Conservation (phyloP, 2,888 invertebrate species). For the Antheraea assamensis region DNA sequence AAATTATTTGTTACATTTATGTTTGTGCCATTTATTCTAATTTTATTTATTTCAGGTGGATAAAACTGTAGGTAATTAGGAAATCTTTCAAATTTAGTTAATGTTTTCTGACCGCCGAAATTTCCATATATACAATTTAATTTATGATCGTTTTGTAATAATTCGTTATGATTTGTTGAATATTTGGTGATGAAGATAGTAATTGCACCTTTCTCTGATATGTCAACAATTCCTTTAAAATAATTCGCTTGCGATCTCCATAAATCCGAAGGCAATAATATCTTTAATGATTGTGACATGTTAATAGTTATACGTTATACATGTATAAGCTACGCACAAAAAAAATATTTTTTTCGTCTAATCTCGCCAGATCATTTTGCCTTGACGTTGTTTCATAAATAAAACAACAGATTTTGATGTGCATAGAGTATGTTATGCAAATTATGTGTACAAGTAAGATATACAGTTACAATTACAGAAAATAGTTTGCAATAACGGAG, state of each 20-base stretch:
- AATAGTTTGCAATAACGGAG: no score
- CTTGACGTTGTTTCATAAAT: no score
- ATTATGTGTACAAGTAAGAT: no score
- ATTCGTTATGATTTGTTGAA: slow-evolving; percentile 31
- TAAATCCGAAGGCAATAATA: slow-evolving; percentile 54
- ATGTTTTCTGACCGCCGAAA: slow-evolving; percentile 32
- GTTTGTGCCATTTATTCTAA: slow-evolving; percentile 48
- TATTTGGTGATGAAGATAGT: slow-evolving; percentile 59
- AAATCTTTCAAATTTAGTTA: slow-evolving; percentile 28
- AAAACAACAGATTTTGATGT: no score
- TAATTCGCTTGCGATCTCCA: slow-evolving; percentile 40
- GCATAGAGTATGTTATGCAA: no score
- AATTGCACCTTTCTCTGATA: slow-evolving; percentile 35
- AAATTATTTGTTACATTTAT: slow-evolving; percentile 41
- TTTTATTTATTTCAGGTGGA: slow-evolving; percentile 40
- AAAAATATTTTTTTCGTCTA: no score
- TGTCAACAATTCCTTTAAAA: slow-evolving; percentile 53
- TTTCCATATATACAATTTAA: slow-evolving; percentile 52
- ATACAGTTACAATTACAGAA: no score
- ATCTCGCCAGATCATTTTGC: no score
- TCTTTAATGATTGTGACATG: slow-evolving; percentile 28
- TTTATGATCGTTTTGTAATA: slow-evolving; percentile 29
- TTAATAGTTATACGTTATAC: neutral
- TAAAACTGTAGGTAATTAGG: slow-evolving; percentile 44
- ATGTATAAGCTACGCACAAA: no score